Evolutionary conservation across 2,797 vertebrate genomes (phyloP).

Genomic region (Phoeniculus purpureus): DNA sequence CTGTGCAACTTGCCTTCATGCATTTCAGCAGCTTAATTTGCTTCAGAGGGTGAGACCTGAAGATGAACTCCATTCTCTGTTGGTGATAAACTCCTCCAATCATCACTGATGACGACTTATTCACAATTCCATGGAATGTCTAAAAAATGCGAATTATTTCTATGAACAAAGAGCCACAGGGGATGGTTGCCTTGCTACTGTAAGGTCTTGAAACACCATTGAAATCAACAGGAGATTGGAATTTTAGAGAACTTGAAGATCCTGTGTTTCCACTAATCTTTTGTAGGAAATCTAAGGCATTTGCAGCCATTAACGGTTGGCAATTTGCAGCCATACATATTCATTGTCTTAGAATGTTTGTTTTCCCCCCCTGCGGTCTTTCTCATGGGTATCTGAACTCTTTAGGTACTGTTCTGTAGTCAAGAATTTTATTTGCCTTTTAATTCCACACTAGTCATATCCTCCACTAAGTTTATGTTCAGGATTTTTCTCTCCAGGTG

Average conservation of each 20-base stretch:
- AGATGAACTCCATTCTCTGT: not conserved
- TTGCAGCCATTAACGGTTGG: not conserved
- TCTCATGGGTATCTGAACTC: not conserved
- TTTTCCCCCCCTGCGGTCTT: not conserved
- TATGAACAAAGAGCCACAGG: not conserved
- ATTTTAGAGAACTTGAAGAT: not conserved
- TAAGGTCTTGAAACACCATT: not conserved
- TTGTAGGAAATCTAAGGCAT: not conserved
- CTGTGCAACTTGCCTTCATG: not conserved
- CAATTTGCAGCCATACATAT: not conserved
- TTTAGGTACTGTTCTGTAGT: not conserved
- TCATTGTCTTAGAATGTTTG: not conserved
- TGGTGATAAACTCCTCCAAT: not conserved
- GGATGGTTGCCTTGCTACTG: not conserved
- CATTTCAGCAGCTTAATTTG: not conserved
- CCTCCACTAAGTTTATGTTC: slow-evolving; percentile 35
- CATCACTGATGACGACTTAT: not conserved
- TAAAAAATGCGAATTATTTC: not conserved
- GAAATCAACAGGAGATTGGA: not conserved
- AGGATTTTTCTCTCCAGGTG: slow-evolving; percentile 21
- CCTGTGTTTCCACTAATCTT: not conserved
- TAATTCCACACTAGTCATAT: slow-evolving; percentile 49
- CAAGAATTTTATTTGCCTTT: slow-evolving; percentile 61
- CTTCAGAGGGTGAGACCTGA: not conserved
- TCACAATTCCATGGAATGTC: not conserved